Conservation (phyloP, 53 echinoderm and acorn worm species). For the Zoroaster sp. region DNA sequence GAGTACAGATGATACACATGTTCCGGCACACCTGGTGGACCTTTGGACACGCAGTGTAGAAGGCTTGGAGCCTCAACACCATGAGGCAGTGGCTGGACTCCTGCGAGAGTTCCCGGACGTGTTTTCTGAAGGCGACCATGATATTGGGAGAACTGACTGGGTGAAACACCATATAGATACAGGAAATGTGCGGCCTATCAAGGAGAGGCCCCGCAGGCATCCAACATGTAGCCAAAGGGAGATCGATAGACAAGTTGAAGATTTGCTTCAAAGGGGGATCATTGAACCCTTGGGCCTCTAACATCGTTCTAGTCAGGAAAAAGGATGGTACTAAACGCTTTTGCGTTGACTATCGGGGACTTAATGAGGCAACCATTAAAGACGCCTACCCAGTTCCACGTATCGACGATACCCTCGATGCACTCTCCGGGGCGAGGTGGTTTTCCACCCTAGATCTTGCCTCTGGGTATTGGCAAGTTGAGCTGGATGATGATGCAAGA, state of each 20-base stretch:
- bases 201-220: conserved; percentile 20
- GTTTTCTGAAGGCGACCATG: no score
- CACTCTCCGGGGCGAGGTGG: conserved; percentile 30
- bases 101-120: background rate
- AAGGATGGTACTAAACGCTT: conserved; percentile 51
- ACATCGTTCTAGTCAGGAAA: conserved; percentile 47
- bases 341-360: conserved; percentile 49
- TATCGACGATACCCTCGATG: conserved; percentile 53
- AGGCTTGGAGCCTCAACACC: no score
- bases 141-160: no score
- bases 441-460: background rate
- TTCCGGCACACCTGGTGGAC: no score
- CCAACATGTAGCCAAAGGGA: conserved; percentile 13
- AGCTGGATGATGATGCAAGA: no score
- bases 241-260: conserved; percentile 21
- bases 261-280: conserved; percentile 24
- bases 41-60: no score
- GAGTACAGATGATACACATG: no score
- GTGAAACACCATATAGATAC: no score
- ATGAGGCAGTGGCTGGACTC: background rate
- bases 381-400: conserved; percentile 49
- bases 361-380: conserved; percentile 51
- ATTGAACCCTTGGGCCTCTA: conserved; percentile 55
- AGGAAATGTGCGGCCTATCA: conserved; percentile 28
- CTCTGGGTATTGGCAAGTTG: background rate